phyloP scores from a whole-genome alignment of 2,888 invertebrate genomes.

The Sepiola atlantica region DNA sequence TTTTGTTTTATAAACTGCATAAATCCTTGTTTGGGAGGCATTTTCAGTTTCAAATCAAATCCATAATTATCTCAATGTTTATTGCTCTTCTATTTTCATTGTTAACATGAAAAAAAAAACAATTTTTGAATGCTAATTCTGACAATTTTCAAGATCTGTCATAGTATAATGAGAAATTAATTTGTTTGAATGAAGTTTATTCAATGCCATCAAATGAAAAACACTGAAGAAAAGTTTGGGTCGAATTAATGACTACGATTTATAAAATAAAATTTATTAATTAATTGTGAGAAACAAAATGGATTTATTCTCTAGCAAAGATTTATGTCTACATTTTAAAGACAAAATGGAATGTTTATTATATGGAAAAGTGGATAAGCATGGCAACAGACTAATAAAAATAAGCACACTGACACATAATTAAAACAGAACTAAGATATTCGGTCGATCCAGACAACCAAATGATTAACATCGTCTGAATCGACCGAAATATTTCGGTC shows the following conservation, averaged over 20 bases:
- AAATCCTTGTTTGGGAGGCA: not conserved
- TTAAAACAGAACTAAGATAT: too few relatives aligned
- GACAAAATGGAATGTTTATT: too few relatives aligned
- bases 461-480: too few relatives aligned
- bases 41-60: too few relatives aligned
- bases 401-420: too few relatives aligned
- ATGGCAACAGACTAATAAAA: too few relatives aligned
- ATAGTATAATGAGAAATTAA: not conserved
- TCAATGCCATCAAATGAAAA: not conserved
- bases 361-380: too few relatives aligned
- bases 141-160: not conserved
- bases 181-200: not conserved
- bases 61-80: not conserved
- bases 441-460: too few relatives aligned
- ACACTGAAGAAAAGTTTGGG: not conserved
- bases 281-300: not conserved
- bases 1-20: not conserved
- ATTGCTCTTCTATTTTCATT: not conserved
- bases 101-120: not conserved
- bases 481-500: too few relatives aligned
- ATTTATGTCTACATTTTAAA: too few relatives aligned
- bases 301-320: not conserved
- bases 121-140: not conserved
- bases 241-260: not conserved
- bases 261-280: not conserved